Base-by-base conservation (phyloP, 2,888 invertebrate genomes). In the Cryptocephalus moraei region DNA sequence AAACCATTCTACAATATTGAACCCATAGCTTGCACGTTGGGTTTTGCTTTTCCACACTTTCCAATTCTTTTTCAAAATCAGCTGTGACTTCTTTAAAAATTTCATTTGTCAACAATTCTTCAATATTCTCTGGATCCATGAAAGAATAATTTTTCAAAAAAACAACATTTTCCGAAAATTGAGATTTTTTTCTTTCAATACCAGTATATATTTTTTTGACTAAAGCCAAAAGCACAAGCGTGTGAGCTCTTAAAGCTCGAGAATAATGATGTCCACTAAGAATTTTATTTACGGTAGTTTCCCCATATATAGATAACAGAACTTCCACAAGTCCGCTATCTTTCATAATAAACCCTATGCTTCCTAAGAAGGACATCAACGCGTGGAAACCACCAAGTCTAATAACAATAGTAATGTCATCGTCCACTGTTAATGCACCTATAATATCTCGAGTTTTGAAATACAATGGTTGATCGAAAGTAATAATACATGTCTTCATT, bases 21-120 rank as follows among this genome's bases (percentile, higher is more conserved):
- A 62, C 38, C 56, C 56, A 59, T 32, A 59, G 49, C 49, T 56
- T 41, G 41, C 46, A 48, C 12, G 58, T 57, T 38, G 50, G 49
- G 41, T 57, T 58, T 14, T 43, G 54, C 32, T 48, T 50, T 52
- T 56, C 42, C 44, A 58, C 8, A 44, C 33, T 43, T 48, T 45
- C 38, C 32, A 55, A 31, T 42, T 52, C 45, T 41, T 77, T 74
- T 74, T 76, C 73, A 72, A 49, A 44, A 55, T 2, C 22, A 4
- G 22, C 22, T 22, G 22, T 22, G 6, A 22, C 6, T 22, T n/a
- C n/a, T 34, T 34, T 9, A n/a, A 34, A 34, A 9, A 9, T n/a
- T 9, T 9, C n/a, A 34, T 34, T 34, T 34, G 9, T n/a, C 34
- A 34, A 34, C 34, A 34, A 9, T 34, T 34, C 34, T 9, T 9